phyloP scores from a whole-genome alignment of 1,140 invertebrate species.

The Globodera rostochiensis region DNA sequence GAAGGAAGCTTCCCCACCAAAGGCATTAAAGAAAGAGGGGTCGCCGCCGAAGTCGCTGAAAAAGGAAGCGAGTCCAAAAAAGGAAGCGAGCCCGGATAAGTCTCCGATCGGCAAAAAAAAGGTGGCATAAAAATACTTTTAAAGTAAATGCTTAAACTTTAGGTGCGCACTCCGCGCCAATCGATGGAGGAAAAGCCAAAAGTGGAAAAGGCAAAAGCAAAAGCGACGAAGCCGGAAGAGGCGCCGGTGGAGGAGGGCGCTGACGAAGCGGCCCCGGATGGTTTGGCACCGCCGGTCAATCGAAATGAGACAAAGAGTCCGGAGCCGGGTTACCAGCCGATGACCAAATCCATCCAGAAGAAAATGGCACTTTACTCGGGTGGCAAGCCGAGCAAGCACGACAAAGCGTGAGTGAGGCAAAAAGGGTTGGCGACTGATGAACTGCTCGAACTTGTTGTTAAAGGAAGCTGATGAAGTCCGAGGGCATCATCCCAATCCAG shows the following conservation, averaged over 20 bases:
- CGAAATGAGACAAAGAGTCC: conserved; percentile 14
- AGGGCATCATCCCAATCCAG: conserved; percentile 65
- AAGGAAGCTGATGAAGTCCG: conserved; percentile 61
- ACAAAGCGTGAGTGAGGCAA: conserved; percentile 46
- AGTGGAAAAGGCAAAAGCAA: conserved; percentile 28
- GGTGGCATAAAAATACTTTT: background rate
- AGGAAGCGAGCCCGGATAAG: conserved; percentile 25
- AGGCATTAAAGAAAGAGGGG: conserved; percentile 18
- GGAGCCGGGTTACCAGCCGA: conserved; percentile 13
- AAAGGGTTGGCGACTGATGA: background rate
- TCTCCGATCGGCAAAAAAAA: conserved; percentile 27
- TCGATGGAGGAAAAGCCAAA: conserved; percentile 32
- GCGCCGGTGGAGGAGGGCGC: conserved; percentile 14
- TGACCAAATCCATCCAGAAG: conserved; percentile 32
- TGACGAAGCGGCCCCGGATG: background rate
- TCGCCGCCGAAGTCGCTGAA: conserved; percentile 23
- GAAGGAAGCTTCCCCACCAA: conserved; percentile 27
- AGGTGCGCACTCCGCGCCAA: conserved; percentile 28
- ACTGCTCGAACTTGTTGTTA: background rate
- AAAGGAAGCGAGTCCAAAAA: conserved; percentile 10
- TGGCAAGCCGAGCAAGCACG: conserved; percentile 58
- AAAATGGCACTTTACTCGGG: conserved; percentile 56
- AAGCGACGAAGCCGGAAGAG: conserved; percentile 14
- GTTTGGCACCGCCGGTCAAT: background rate
- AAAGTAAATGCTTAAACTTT: background rate